Conservation (phyloP, 2,888 invertebrate species). For the Scaptomyza polygonia region DNA sequence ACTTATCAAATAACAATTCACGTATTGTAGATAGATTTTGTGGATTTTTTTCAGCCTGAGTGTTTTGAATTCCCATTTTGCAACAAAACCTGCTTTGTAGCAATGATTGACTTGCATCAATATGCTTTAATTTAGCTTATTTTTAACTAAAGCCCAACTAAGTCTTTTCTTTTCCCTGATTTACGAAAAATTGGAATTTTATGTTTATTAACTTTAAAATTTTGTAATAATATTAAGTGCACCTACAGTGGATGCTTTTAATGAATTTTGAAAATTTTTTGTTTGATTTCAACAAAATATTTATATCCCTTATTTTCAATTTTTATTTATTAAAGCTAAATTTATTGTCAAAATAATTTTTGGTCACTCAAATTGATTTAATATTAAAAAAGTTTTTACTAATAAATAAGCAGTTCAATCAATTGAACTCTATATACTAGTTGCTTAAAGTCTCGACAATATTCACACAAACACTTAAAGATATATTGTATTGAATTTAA, state of each 20-base stretch:
- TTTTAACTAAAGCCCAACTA: no score
- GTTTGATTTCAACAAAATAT: no score
- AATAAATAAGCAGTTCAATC: neutral
- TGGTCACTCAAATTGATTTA: neutral
- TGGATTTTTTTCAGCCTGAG: neutral
- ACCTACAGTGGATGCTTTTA: no score
- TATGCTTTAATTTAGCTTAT: neutral
- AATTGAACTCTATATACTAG: neutral
- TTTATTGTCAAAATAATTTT: no score
- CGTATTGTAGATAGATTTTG: constrained; percentile 17
- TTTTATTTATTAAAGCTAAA: no score
- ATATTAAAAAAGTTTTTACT: neutral
- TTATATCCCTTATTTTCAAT: no score
- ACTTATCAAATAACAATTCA: constrained; percentile 4
- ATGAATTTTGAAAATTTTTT: no score
- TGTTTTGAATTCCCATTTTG: neutral
- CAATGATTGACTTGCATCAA: constrained; percentile 40
- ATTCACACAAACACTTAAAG: constrained; percentile 2
- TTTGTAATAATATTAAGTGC: no score
- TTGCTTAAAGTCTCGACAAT: constrained; percentile 2
- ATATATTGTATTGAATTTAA: constrained; percentile 2
- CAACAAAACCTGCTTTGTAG: neutral
- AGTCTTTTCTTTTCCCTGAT: no score
- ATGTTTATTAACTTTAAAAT: no score
- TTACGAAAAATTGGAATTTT: no score